These are phyloP conservation scores for Nansenia antarctica DNA, from an alignment of 2,113 vertebrate species.

Conservation along the genomic window DNA sequence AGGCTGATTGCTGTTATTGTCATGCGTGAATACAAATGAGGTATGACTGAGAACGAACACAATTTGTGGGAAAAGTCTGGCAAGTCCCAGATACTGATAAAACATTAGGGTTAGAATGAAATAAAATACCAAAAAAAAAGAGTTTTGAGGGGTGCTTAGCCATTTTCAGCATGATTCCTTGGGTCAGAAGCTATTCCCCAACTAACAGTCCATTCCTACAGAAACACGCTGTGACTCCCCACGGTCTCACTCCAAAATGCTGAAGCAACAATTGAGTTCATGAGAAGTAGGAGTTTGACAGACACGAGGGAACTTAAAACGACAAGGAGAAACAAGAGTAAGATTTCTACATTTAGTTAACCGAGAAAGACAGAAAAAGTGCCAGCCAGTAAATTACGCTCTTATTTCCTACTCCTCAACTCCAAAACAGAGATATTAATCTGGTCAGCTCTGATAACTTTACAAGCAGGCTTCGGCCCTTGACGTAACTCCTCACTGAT, in stretches of 20 bases:
- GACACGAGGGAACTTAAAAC: background rate
- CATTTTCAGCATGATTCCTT: background rate
- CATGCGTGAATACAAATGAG: background rate
- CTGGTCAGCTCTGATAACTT: conserved; percentile 28
- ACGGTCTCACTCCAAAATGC: background rate
- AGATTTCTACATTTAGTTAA: background rate
- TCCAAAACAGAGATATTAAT: conserved; percentile 13
- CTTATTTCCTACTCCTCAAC: conserved; percentile 2
- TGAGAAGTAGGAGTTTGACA: background rate
- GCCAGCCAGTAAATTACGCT: background rate
- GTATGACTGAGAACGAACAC: background rate
- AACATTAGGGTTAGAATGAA: too few species aligned
- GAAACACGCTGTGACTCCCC: background rate
- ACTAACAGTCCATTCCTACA: background rate
- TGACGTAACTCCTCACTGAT: conserved; percentile 22
- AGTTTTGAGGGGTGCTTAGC: background rate
- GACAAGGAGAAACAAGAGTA: background rate
- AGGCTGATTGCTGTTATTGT: background rate
- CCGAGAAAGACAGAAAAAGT: background rate
- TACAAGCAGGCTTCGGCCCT: conserved; percentile 8
- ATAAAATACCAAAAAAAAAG: too few species aligned
- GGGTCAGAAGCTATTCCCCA: background rate
- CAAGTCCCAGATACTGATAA: background rate
- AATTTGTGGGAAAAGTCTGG: background rate
- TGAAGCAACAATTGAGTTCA: background rate